Evolutionary conservation across 2,113 vertebrate species (phyloP).

Genomic region (Equus przewalskii): DNA sequence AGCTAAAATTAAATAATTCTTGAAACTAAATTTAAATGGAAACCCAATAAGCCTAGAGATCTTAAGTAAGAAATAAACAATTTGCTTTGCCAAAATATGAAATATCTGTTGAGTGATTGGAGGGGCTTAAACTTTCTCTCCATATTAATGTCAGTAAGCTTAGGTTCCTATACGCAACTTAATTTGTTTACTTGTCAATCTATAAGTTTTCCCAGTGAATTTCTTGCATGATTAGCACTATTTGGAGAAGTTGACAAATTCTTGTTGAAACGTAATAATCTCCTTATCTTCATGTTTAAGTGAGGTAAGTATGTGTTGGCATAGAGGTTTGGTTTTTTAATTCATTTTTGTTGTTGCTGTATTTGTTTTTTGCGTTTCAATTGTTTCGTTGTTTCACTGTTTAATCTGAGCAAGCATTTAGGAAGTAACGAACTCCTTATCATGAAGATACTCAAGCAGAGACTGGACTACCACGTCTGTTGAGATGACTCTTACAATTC

Average conservation of each 20-base stretch:
- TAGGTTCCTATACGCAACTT: background rate
- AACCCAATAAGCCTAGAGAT: background rate
- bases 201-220: background rate
- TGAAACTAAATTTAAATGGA: background rate
- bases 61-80: background rate
- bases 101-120: background rate
- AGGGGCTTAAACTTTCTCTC: background rate
- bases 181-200: background rate
- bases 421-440: background rate
- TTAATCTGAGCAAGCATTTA: background rate
- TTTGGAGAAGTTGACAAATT: background rate
- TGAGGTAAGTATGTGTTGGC: background rate
- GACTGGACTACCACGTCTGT: background rate
- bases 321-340: background rate
- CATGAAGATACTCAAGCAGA: background rate
- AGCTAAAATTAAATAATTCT: slow-evolving; percentile 32
- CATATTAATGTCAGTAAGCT: background rate
- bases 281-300: background rate
- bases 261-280: background rate
- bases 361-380: background rate
- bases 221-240: background rate
- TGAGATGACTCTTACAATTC: background rate
- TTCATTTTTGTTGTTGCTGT: background rate
- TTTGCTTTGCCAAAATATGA: background rate
- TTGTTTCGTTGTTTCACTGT: background rate